These are phyloP conservation scores for Dicroscelio sp. DNA, from an alignment of 2,888 invertebrate genomes.

Conservation along the genomic window DNA sequence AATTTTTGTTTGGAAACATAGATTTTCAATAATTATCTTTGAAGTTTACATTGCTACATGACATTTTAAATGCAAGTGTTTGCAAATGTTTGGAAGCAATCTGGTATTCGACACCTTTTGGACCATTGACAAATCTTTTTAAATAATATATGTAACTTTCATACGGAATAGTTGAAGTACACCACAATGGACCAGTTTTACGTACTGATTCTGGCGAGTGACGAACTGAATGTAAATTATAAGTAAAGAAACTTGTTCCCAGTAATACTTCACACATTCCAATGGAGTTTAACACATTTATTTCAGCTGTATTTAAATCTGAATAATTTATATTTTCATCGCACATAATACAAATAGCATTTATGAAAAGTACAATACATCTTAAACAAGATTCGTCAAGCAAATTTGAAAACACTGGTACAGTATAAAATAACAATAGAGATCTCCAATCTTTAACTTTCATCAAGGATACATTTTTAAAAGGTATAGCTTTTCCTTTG, in stretches of 20 bases:
- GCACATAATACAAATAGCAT: not conserved
- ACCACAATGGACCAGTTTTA: not conserved
- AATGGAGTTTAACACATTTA: not conserved
- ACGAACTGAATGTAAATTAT: not conserved
- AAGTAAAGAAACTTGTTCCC: not conserved
- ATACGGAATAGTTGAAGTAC: slow-evolving; percentile 5
- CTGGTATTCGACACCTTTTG: slow-evolving; percentile 13
- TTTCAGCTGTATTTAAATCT: not conserved
- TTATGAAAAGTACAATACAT: not conserved
- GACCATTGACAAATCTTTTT: not conserved
- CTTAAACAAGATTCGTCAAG: not conserved
- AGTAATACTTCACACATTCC: not conserved
- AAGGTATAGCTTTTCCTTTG: not conserved
- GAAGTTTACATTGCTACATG: too few relatives aligned
- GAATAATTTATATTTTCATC: not conserved
- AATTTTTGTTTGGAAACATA: too few relatives aligned
- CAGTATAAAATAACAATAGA: not conserved
- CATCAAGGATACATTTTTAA: not conserved
- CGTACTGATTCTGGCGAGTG: not conserved
- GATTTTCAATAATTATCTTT: too few relatives aligned
- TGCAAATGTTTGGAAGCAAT: not conserved
- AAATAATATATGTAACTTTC: slow-evolving; percentile 11
- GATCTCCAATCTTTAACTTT: not conserved
- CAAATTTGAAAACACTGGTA: not conserved
- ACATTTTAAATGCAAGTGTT: not conserved